Percentiles rank a stretch among this genome's conserved stretches.
Conservation (phyloP, 2,888 invertebrate genomes). For the Coelogynopora nodosa region DNA sequence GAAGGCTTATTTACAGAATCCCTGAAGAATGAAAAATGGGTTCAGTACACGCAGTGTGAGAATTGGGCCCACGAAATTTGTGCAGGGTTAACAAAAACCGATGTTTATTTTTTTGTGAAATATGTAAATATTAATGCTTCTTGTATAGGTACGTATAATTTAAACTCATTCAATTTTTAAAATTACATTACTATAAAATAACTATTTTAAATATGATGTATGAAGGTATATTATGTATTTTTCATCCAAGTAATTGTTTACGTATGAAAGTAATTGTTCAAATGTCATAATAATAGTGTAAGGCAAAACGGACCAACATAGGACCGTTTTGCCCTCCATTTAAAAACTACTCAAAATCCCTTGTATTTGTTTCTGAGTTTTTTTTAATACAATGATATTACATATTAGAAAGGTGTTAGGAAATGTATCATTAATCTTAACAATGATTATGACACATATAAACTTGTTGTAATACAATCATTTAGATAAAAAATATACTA, state of each 20-base stretch:
- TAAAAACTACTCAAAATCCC: not conserved
- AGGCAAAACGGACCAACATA: not conserved
- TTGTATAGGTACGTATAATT: not conserved
- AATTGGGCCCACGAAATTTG: not conserved
- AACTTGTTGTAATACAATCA: not conserved
- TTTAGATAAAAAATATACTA: not conserved
- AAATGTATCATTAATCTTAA: not conserved
- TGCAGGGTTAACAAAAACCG: not conserved
- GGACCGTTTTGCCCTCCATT: not conserved
- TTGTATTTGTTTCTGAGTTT: not conserved
- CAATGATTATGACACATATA: not conserved
- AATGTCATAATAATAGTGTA: not conserved
- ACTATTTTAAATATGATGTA: too few relatives aligned
- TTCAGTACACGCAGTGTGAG: not conserved
- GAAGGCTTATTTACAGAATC: not conserved
- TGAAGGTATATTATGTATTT: not conserved
- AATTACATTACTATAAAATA: not conserved
- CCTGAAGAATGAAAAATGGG: not conserved
- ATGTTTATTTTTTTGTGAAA: not conserved
- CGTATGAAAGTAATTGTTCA: not conserved
- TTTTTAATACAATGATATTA: not conserved
- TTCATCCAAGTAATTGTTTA: not conserved
- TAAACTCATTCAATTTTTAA: not conserved
- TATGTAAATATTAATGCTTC: not conserved
- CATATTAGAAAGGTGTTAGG: not conserved